Evolutionary conservation across 2,888 invertebrate species (phyloP), one percentile per base, ranked within the genome.

Genomic region (Athalia circularis): DNA sequence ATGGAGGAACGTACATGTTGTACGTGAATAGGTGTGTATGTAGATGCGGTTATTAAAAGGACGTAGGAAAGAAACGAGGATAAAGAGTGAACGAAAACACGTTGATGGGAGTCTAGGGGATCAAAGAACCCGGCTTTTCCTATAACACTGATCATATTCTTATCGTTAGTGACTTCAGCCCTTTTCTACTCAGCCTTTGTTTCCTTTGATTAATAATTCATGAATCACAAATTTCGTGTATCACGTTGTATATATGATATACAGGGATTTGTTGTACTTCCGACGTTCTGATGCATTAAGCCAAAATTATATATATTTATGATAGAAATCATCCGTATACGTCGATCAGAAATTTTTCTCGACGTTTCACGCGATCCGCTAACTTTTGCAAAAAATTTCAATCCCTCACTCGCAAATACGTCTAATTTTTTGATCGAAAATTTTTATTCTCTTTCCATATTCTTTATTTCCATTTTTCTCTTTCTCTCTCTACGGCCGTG

Each of bases 41-140:
- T 54, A 11, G 54, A n/a, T 11, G 4, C 8, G 67, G 67, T 67
- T 67, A 67, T 67, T 67, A 8, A 67, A 68, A 68, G 13, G n/a
- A 48, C 15, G n/a, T 7, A 65, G 13, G 9, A 13, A 13, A 65
- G 48, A 4, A 13, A 43, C 45, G 29, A n/a, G 5, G 47, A 47
- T 52, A 8, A 4, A 52, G 67, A 52, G 52, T 5, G 4, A 15
- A 47, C 43, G 50, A 8, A 50, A 50, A 50, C n/a, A 43, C n/a
- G 13, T 68, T 3, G 11, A 13, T 68, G 2, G n/a, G n/a, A 54
- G 8, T n/a, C 54, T 54, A n/a, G 9, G 9, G 11, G 52, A 68
- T 68, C 68, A 68, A 68, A 68, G 68, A 54, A 15, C 7, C 48
- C 5, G 9, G 47, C 9, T 9, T 68, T 15, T 13, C 1, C 29